A percentile compares a stretch with the other conserved stretches of the same genome.
Conservation (phyloP, 2,888 invertebrate genomes). For the Rapana venosa region DNA sequence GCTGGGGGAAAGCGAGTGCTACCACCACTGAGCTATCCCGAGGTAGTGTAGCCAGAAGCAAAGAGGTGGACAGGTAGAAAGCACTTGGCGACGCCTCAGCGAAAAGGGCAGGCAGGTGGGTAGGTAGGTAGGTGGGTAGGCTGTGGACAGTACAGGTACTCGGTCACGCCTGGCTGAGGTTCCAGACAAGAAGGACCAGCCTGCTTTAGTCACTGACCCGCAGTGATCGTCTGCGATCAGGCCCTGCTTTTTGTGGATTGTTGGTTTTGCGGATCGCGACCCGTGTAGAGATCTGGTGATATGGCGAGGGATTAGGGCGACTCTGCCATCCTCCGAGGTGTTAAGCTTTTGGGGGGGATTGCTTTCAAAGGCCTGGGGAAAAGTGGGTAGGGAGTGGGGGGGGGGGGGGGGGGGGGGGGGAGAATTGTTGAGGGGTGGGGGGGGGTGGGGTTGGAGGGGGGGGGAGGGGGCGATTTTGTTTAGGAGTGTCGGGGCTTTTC, state of each 20-base stretch:
- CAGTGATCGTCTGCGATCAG: neutral
- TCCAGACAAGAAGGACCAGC: neutral
- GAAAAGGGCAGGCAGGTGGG: neutral
- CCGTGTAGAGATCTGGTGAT: conserved; percentile 15
- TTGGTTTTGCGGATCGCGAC: neutral
- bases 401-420: neutral
- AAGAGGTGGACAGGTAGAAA: neutral
- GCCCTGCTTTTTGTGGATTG: neutral
- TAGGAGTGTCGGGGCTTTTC: neutral
- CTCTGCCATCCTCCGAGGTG: neutral
- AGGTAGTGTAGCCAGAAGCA: no score
- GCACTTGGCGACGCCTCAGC: no score
- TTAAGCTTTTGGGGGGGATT: neutral
- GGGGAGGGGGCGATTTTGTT: neutral
- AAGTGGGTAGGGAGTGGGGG: neutral
- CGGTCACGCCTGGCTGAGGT: conserved; percentile 6
- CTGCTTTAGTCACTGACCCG: neutral
- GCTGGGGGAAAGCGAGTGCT: neutral
- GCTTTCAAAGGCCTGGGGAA: neutral
- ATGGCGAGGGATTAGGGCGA: neutral
- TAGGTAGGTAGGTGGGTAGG: neutral
- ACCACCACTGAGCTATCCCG: neutral
- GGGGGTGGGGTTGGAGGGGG: neutral
- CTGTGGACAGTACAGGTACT: neutral
- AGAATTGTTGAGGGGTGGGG: neutral